phyloP scores from a whole-genome alignment of 2,888 invertebrate genomes.

The Tetragonisca angustula region DNA sequence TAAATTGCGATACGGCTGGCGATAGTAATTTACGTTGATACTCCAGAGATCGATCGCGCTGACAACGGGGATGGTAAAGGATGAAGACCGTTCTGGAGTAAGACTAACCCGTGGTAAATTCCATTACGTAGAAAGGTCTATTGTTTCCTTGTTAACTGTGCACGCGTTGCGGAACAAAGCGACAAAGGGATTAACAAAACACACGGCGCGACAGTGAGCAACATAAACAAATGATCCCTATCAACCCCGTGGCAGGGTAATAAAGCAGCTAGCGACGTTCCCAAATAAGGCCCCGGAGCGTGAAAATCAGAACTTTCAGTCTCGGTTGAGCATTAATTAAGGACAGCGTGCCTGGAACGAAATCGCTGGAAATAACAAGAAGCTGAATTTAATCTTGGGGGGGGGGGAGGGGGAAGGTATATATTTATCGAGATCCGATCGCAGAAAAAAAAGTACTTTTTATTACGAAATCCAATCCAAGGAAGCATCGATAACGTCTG shows the following conservation, averaged over 20 bases:
- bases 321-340: slow-evolving; percentile 18
- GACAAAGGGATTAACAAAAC: slow-evolving; percentile 60
- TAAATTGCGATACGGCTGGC: slow-evolving; percentile 3
- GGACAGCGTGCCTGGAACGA: neutral
- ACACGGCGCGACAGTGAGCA: slow-evolving; percentile 26
- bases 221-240: slow-evolving; percentile 57
- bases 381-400: neutral
- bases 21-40: slow-evolving; percentile 29
- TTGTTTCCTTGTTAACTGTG: slow-evolving; percentile 46
- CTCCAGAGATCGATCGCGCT: slow-evolving; percentile 26
- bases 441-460: slow-evolving; percentile 59
- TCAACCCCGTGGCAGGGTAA: slow-evolving; percentile 20
- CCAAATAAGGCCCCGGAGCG: slow-evolving; percentile 18
- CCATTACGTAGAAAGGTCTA: slow-evolving; percentile 48
- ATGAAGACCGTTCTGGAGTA: slow-evolving; percentile 38
- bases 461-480: slow-evolving; percentile 70
- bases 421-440: slow-evolving; percentile 20
- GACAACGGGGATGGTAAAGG: slow-evolving; percentile 32
- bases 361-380: neutral
- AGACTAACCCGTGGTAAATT: slow-evolving; percentile 50
- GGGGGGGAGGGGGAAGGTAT: too few species aligned
- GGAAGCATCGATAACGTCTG: slow-evolving; percentile 40
- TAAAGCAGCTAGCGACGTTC: slow-evolving; percentile 25
- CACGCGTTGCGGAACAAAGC: slow-evolving; percentile 55
- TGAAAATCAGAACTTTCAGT: slow-evolving; percentile 27